Percentiles rank a stretch among this genome's conserved stretches.
These are phyloP conservation scores for Caenorhabditis parvicauda DNA, from an alignment of 2,888 invertebrate genomes.

Conservation along the genomic window DNA sequence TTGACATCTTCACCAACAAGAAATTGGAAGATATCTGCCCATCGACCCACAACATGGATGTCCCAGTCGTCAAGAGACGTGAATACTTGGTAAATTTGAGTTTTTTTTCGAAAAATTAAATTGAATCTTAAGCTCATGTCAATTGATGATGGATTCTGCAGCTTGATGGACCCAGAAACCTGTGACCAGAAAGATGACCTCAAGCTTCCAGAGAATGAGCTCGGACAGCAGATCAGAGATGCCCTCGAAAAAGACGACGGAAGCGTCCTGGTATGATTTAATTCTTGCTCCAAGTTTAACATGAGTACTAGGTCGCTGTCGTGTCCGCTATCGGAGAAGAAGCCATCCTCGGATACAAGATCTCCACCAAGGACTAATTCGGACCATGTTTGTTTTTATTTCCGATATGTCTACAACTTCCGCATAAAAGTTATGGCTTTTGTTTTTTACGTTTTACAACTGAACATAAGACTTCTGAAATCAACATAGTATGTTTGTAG, in stretches of 20 bases:
- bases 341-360: constrained; percentile 58
- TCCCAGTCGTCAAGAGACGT: constrained; percentile 94
- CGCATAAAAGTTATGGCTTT: too few species aligned
- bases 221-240: constrained; percentile 81
- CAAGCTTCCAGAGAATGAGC: constrained; percentile 88
- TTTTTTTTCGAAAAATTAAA: too few species aligned
- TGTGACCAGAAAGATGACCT: constrained; percentile 75
- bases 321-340: constrained; percentile 61
- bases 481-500: too few species aligned
- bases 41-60: constrained; percentile 99
- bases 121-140: constrained; percentile 81
- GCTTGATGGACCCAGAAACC: constrained; percentile 85
- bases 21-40: constrained; percentile 99
- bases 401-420: too few species aligned
- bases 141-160: constrained; percentile 85
- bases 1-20: constrained; percentile 86
- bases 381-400: too few species aligned
- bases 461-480: too few species aligned
- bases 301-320: constrained; percentile 54
- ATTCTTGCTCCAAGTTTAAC: too few species aligned
- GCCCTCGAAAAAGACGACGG: constrained; percentile 70
- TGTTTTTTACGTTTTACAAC: too few species aligned
- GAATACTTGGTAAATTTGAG: constrained; percentile 83
- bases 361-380: constrained; percentile 59
- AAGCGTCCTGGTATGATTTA: constrained; percentile 45